Percentiles rank a stretch among this genome's conserved stretches.
These are phyloP conservation scores for Allobates femoralis DNA, from an alignment of 2,797 vertebrate species.

Conservation along the genomic window DNA sequence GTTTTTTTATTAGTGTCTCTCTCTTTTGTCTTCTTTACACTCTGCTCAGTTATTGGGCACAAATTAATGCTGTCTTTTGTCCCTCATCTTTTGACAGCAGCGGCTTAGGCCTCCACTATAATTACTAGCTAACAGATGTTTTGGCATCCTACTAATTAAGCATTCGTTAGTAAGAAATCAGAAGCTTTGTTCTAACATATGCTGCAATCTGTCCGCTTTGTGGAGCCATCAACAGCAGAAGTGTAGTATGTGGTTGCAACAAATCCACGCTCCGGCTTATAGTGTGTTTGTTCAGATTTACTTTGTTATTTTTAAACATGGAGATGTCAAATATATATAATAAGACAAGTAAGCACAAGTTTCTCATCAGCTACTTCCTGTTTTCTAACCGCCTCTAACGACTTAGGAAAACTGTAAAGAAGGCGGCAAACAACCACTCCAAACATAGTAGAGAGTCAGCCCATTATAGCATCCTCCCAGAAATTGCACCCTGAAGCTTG, in stretches of 20 bases:
- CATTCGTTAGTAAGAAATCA: conserved; percentile 29
- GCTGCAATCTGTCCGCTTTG: neutral
- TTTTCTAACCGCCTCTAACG: conserved; percentile 32
- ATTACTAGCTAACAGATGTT: conserved; percentile 53
- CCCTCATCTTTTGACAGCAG: conserved; percentile 28
- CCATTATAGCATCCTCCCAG: too few relatives aligned
- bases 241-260: neutral
- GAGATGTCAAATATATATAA: neutral
- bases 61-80: neutral
- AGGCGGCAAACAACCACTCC: neutral
- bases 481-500: too few relatives aligned
- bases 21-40: too few relatives aligned
- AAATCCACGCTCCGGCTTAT: neutral
- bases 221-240: conserved; percentile 1
- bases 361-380: conserved; percentile 39
- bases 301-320: neutral
- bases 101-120: conserved; percentile 25
- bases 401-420: neutral
- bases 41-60: neutral
- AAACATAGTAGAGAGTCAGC: neutral
- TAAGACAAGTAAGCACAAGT: neutral
- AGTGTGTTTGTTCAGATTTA: neutral
- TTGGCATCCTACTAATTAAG: conserved; percentile 42
- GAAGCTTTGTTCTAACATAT: conserved; percentile 1
- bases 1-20: too few relatives aligned